Percentiles rank a stretch among this genome's conserved stretches.
Evolutionary conservation across 64 coral and sea anemone genomes (phyloP).

Genomic region (Porites australiensis): DNA sequence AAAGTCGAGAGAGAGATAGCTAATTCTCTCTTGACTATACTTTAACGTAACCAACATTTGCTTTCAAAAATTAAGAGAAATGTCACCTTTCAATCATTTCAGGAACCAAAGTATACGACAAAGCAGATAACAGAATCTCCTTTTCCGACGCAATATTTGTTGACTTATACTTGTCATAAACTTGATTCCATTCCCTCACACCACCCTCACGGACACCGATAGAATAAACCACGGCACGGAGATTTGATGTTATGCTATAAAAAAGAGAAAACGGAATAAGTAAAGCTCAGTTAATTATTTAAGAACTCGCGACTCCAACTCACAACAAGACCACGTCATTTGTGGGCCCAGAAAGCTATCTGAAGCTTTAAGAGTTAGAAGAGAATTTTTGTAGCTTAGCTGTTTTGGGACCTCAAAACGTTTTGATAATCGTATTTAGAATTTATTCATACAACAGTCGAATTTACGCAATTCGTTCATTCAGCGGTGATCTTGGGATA

Average conservation of each 20-base stretch:
- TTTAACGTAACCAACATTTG: not conserved
- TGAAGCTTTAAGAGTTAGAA: too few species aligned
- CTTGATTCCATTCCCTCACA: slow-evolving; percentile 59
- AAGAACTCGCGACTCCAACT: too few species aligned
- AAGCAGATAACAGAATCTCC: slow-evolving; percentile 63
- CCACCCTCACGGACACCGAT: slow-evolving; percentile 49
- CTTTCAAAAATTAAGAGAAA: too few species aligned
- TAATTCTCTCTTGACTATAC: not conserved
- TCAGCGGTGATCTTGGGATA: too few species aligned
- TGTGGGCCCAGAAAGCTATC: too few species aligned
- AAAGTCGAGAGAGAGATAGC: not conserved
- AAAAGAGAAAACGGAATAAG: not conserved
- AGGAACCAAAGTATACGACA: slow-evolving; percentile 50
- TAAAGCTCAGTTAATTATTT: too few species aligned
- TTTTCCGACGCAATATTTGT: slow-evolving; percentile 79
- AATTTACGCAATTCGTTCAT: too few species aligned
- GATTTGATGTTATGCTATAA: slow-evolving; percentile 57
- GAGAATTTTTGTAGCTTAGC: too few species aligned
- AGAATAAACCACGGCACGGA: slow-evolving; percentile 54
- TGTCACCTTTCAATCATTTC: slow-evolving; percentile 43
- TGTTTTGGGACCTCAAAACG: too few species aligned
- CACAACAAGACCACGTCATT: too few species aligned
- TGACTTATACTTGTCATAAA: slow-evolving; percentile 52
- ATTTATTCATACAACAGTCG: too few species aligned
- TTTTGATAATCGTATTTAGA: too few species aligned